phyloP scores from a whole-genome alignment of 2,888 invertebrate genomes.

The Amphipoea oculea region DNA sequence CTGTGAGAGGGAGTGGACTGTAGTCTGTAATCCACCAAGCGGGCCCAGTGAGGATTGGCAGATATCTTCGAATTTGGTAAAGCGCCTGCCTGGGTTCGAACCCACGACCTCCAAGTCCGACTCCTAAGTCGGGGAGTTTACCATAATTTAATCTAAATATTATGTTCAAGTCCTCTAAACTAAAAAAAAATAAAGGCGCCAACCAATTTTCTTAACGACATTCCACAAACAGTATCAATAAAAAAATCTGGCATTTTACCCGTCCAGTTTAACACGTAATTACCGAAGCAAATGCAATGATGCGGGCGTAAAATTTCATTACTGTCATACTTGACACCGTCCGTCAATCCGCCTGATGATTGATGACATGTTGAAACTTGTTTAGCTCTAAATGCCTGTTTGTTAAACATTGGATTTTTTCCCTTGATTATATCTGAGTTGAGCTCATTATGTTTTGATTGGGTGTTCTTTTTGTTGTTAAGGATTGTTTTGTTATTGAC shows the following conservation, averaged over 20 bases:
- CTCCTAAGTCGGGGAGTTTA: background rate
- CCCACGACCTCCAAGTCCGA: too few species aligned
- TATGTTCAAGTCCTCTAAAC: background rate
- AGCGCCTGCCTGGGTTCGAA: too few species aligned
- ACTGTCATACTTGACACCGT: conserved; percentile 80
- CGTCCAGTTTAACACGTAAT: conserved; percentile 70
- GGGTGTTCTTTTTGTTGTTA: conserved; percentile 46
- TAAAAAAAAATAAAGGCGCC: conserved; percentile 28
- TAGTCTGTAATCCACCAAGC: background rate
- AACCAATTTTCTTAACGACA: conserved; percentile 60
- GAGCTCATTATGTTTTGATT: conserved; percentile 65
- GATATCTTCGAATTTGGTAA: background rate
- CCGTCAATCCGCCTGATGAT: conserved; percentile 83
- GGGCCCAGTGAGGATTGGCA: background rate
- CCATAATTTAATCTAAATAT: background rate
- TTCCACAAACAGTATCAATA: conserved; percentile 60
- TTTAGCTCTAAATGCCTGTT: conserved; percentile 82
- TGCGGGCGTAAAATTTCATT: conserved; percentile 87
- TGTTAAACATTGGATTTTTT: conserved; percentile 79
- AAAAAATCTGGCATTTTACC: conserved; percentile 65
- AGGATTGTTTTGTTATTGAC: conserved; percentile 49
- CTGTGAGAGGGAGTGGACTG: background rate
- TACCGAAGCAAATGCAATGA: conserved; percentile 75
- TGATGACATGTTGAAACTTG: conserved; percentile 81
- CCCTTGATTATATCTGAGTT: conserved; percentile 63